Percentiles rank a stretch among this genome's conserved stretches.
phyloP scores from a whole-genome alignment of 2,113 vertebrate genomes.

The Calidris pugnax region DNA sequence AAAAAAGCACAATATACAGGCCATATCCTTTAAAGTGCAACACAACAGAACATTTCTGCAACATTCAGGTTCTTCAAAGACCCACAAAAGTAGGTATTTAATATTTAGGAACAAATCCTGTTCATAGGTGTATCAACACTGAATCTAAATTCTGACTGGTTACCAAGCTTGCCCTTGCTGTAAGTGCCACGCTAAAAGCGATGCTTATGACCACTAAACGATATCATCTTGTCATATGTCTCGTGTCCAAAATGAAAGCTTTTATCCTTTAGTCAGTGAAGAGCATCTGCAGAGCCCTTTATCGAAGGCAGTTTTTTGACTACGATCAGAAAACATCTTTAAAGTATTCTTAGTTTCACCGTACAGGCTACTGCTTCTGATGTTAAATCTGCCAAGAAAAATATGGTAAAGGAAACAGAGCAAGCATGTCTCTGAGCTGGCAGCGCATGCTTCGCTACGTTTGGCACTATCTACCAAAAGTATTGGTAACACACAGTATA shows the following conservation, averaged over 20 bases:
- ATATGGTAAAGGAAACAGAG: conserved; percentile 19
- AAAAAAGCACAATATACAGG: conserved; percentile 75
- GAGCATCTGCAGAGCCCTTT: conserved; percentile 3
- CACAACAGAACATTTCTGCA: conserved; percentile 69
- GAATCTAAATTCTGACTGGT: conserved; percentile 6
- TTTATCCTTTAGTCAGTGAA: conserved; percentile 32
- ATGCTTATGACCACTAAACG: not conserved
- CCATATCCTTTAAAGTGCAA: conserved; percentile 77
- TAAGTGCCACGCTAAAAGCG: conserved; percentile 9
- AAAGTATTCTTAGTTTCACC: not conserved
- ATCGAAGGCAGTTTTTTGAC: not conserved
- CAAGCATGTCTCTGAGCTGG: conserved; percentile 45
- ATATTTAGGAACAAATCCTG: conserved; percentile 31
- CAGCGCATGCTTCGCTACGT: conserved; percentile 52
- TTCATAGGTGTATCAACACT: not conserved
- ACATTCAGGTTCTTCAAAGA: conserved; percentile 55
- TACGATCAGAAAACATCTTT: not conserved
- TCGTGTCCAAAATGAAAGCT: not conserved
- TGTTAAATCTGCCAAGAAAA: conserved; percentile 15
- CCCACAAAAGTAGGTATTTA: conserved; percentile 49
- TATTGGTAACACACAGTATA: conserved; percentile 18
- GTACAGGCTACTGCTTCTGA: not conserved
- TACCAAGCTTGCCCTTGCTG: conserved; percentile 10
- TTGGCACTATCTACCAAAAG: conserved; percentile 62
- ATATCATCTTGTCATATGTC: not conserved